A percentile compares a stretch with the other conserved stretches of the same genome.
These are phyloP conservation scores for Notospermus geniculatus DNA, from an alignment of 1,140 invertebrate species.

Conservation along the genomic window DNA sequence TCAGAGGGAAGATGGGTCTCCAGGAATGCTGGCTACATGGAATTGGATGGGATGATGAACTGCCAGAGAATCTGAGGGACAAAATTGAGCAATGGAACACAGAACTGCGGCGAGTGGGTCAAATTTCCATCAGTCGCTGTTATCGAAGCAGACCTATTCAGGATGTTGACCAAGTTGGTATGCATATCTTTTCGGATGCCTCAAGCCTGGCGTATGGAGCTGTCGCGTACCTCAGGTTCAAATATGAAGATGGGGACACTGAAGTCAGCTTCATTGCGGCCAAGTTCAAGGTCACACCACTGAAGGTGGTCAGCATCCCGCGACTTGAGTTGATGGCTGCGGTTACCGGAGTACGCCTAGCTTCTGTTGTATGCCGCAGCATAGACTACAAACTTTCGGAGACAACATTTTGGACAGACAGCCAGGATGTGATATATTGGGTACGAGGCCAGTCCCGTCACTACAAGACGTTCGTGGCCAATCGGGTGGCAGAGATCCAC, in stretches of 20 bases:
- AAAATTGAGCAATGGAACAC: neutral
- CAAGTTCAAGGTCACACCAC: constrained; percentile 4
- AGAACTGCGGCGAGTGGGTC: neutral
- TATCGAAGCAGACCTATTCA: neutral
- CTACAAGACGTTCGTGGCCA: constrained; percentile 50
- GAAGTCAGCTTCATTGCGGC: neutral
- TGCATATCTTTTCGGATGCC: constrained; percentile 8
- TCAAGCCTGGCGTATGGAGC: constrained; percentile 8
- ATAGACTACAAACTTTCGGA: neutral
- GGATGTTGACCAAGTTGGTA: neutral
- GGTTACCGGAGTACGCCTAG: neutral
- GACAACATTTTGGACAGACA: constrained; percentile 39
- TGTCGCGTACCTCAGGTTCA: neutral
- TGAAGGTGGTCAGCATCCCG: constrained; percentile 5
- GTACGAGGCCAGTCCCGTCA: constrained; percentile 30
- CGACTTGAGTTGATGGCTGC: constrained; percentile 11
- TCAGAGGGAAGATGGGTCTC: constrained; percentile 6
- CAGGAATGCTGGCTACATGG: constrained; percentile 8
- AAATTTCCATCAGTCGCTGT: neutral
- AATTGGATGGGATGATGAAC: constrained; percentile 7
- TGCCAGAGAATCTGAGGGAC: neutral
- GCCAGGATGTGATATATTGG: constrained; percentile 48
- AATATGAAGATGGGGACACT: neutral
- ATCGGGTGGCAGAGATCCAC: constrained; percentile 49
- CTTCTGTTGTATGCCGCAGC: neutral